A percentile compares a stretch with the other conserved stretches of the same genome.
Conservation (phyloP, 2,797 vertebrate genomes). For the Gallinago nigripennis region DNA sequence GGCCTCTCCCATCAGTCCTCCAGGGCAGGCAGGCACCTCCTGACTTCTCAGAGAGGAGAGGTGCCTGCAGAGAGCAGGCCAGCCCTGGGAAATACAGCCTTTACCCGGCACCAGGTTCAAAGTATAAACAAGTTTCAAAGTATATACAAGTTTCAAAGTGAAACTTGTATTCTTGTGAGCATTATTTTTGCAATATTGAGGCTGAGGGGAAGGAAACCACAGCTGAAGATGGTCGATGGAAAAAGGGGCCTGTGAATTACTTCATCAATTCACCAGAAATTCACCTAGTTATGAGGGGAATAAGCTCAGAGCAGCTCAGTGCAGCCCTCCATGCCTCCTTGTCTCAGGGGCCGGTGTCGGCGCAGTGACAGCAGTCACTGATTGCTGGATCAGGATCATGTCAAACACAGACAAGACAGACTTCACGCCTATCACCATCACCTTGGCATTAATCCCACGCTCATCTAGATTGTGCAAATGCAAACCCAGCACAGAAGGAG, state of each 20-base stretch:
- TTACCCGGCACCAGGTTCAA: neutral
- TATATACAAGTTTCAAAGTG: too few species aligned
- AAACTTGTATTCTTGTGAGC: fast-evolving
- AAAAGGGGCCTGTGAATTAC: neutral
- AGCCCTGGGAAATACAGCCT: neutral
- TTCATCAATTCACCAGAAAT: neutral
- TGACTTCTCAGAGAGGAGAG: neutral
- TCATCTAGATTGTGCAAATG: neutral
- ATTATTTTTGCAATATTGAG: neutral
- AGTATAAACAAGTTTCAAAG: too few species aligned
- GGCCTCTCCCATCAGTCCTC: neutral
- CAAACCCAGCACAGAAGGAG: neutral
- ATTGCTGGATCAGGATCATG: neutral
- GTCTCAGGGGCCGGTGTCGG: fast-evolving
- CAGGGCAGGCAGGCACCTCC: neutral
- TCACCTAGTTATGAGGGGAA: neutral
- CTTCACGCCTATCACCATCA: fast-evolving
- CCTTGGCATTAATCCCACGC: neutral
- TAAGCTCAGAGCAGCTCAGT: neutral
- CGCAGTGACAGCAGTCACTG: fast-evolving
- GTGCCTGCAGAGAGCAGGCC: neutral
- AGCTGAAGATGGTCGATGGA: neutral
- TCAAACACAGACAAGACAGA: neutral
- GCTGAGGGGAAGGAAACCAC: neutral
- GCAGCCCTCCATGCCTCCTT: neutral